Evolutionary conservation across 1,140 invertebrate species (phyloP), one percentile per base, ranked within the genome.

Genomic region (Brachionus asplanchnoidis): DNA sequence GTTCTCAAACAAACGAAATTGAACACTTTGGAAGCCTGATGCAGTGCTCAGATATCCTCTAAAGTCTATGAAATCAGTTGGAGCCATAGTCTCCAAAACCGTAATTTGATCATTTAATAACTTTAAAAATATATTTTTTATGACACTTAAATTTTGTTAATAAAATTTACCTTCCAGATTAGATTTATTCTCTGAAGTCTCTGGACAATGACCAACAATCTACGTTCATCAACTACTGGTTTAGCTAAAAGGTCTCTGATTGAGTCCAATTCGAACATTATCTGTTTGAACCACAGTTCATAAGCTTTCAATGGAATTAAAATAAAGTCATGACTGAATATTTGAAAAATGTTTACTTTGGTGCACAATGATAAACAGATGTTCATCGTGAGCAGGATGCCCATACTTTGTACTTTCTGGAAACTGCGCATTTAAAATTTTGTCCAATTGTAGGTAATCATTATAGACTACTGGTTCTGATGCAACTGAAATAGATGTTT

Each of bases 241-340:
- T 88, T 86, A 93, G 92, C 87, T 92, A 99, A 95, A 65, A 97
- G 91, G 1, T 92, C 89, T 75, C 95, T 90, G 7, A 99, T 94
- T 0, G 96, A 97, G 88, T 99, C 97, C 83, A 99, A 90, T 88
- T 99, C 97, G 88, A 93, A 98, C 79, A 99, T 94, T 50, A 99
- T 97, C 91, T 99, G 97, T 89, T 99, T 99, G 91, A 99, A 99
- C 97, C 97, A 99, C 14, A 99, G 91, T 89, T 99, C 97, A 89
- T 99, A 99, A 0, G 96, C 97, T 98, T 7, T 28, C 7, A 91
- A 85, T 91, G 91, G 46, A 84, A 85, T 84, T 77, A 53, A 73
- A 56, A 44, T 23, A 12, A n/a, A 82, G 11, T 60, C 56, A 23
- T 85, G 0, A 20, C 20, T n/a, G 23, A 20, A 60, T 8, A 11